phyloP scores from a whole-genome alignment of 2,888 invertebrate genomes.

The Agrochola lychnidis region DNA sequence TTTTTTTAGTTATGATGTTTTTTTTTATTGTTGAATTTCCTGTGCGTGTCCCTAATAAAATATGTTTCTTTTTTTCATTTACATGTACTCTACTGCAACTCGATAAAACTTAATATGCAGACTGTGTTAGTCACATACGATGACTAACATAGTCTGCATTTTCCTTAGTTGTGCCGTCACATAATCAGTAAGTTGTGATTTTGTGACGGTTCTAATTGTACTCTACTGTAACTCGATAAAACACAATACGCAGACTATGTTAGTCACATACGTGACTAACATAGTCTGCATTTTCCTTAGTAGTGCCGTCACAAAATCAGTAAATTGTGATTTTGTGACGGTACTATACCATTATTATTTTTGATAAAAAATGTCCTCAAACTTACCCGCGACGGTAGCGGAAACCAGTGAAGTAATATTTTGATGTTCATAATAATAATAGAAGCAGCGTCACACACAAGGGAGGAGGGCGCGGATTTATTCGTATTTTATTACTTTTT shows the following conservation, averaged over 20 bases:
- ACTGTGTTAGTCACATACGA: too few species aligned
- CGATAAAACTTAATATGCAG: not conserved
- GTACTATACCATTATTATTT: constrained; percentile 68
- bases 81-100: too few species aligned
- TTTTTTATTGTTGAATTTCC: too few species aligned
- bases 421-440: constrained; percentile 88
- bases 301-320: constrained; percentile 2
- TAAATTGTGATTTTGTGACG: not conserved
- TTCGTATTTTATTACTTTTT: constrained; percentile 90
- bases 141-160: not conserved
- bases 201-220: not conserved
- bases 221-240: not conserved
- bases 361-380: constrained; percentile 68
- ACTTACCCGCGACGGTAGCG: constrained; percentile 57
- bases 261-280: not conserved
- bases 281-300: not conserved
- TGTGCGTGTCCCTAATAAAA: too few species aligned
- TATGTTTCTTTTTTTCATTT: too few species aligned
- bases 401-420: constrained; percentile 81
- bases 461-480: constrained; percentile 85
- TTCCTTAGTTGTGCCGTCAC: not conserved
- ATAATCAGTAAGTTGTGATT: not conserved
- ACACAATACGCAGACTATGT: not conserved
- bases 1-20: too few species aligned
- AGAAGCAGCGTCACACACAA: constrained; percentile 80